Base-by-base conservation (phyloP, 2,113 vertebrate species). In the Alethe diademata region DNA sequence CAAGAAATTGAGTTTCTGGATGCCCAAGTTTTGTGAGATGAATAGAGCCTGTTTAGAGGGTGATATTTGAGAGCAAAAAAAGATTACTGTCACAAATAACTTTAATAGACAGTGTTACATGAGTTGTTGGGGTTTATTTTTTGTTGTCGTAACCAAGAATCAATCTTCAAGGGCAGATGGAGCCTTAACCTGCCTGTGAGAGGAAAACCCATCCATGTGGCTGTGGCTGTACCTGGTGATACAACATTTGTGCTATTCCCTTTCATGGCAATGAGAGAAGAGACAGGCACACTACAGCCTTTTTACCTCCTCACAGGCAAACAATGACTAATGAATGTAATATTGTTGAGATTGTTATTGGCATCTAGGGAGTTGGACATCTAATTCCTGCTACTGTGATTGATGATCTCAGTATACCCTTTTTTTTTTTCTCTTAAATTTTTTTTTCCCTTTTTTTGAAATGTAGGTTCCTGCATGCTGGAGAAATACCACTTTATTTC, bases 401-500 rank as follows among this genome's bases (percentile, higher is more conserved):
- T 72, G 70, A 92, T 66, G 50, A 70, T 76, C 35, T 94, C 48
- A 79, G 25, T 26, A 19, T 58, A 23, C 70, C 0, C 35, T 35
- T 25, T 53, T 50, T 43, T 48, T 40, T 28, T 11, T 1, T 0
- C 1, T 29, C 26, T 65, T 14, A 14, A 40, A 40, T 11, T 22
- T 24, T 3, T 0, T 28, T 71, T 70, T 45, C 17, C 19, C 22
- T 24, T 48, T 13, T 48, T 83, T 78, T 51, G 2, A 69, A 31
- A 53, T 45, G 12, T 60, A 72, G 40, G 18, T 91, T 81, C 20
- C 36, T 75, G 9, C 20, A 45, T 58, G 19, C 53, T 89, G 42
- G 50, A 95, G 65, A 81, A 86, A 69, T 61, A 45, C 47, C 54
- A 50, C 45, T 92, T 91, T 87, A 42, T 94, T 93, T 95, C 65